A percentile compares a stretch with the other conserved stretches of the same genome.
These are phyloP conservation scores for Cepaea nemoralis DNA, from an alignment of 1,140 invertebrate species.

Conservation along the genomic window DNA sequence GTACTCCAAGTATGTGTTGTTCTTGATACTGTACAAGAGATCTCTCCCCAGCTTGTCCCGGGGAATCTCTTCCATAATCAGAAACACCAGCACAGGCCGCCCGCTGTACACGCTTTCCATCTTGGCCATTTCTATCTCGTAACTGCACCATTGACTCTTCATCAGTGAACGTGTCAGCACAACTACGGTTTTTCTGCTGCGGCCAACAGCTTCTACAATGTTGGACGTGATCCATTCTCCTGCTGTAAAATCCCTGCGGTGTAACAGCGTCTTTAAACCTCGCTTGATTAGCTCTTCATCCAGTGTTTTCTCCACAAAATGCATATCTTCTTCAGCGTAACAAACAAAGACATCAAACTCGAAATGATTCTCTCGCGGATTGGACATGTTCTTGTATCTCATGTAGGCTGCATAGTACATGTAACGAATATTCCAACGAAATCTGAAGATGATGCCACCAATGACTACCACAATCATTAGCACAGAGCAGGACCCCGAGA, in stretches of 20 bases:
- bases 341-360: conserved; percentile 56
- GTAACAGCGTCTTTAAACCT: conserved; percentile 51
- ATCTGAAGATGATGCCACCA: conserved; percentile 45
- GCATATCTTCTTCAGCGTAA: conserved; percentile 47
- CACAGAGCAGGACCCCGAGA: conserved; percentile 11
- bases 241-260: conserved; percentile 59
- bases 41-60: no score
- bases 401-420: conserved; percentile 52
- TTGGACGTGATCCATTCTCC: conserved; percentile 75
- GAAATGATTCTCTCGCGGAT: conserved; percentile 17
- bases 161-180: conserved; percentile 77
- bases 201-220: conserved; percentile 76
- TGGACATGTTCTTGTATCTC: conserved; percentile 23
- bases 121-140: conserved; percentile 73
- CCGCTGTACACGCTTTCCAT: conserved; percentile 46
- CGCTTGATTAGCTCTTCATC: conserved; percentile 45
- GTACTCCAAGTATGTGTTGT: no score
- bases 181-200: conserved; percentile 77
- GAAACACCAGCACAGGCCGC: conserved; percentile 42
- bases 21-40: no score
- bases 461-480: conserved; percentile 37
- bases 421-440: conserved; percentile 55
- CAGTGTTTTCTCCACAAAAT: conserved; percentile 47
- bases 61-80: conserved; percentile 47
- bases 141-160: conserved; percentile 79